These are phyloP conservation scores for Liopterus haemorrhoidalis DNA, from an alignment of 2,888 invertebrate genomes.

Conservation along the genomic window DNA sequence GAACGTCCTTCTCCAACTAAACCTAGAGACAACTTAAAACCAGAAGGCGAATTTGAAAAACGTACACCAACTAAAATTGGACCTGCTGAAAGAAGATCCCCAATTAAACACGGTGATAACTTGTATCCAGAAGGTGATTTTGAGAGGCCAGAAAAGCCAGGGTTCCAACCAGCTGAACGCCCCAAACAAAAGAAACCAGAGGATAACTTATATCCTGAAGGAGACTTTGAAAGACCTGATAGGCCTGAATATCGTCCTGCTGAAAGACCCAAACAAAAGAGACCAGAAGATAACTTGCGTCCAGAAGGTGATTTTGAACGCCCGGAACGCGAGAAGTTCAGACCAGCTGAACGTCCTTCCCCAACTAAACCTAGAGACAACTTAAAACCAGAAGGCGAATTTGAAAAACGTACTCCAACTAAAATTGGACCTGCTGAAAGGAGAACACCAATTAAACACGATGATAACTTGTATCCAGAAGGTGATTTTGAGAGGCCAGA, in stretches of 20 bases:
- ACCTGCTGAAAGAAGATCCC: conserved; percentile 48
- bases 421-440: conserved; percentile 51
- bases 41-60: conserved; percentile 54
- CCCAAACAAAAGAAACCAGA: conserved; percentile 47
- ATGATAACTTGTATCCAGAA: conserved; percentile 40
- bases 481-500: conserved; percentile 48
- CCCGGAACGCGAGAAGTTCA: conserved; percentile 43
- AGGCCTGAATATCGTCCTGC: conserved; percentile 48
- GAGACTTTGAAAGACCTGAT: conserved; percentile 49
- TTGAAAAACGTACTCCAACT: conserved; percentile 43
- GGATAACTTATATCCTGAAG: conserved; percentile 52
- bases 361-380: conserved; percentile 51
- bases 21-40: conserved; percentile 58
- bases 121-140: conserved; percentile 45
- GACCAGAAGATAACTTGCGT: conserved; percentile 49
- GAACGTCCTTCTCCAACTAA: conserved; percentile 50
- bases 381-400: conserved; percentile 50
- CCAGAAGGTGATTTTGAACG: conserved; percentile 44
- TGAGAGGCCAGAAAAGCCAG: conserved; percentile 40
- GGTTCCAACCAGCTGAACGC: conserved; percentile 44
- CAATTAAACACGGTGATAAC: conserved; percentile 48
- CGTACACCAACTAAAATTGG: conserved; percentile 47
- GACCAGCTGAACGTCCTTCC: conserved; percentile 44
- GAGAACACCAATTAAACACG: conserved; percentile 38
- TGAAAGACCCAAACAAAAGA: conserved; percentile 46